A percentile compares a stretch with the other conserved stretches of the same genome.
phyloP scores from a whole-genome alignment of 2,797 vertebrate genomes.

The Gallirallus australis region DNA sequence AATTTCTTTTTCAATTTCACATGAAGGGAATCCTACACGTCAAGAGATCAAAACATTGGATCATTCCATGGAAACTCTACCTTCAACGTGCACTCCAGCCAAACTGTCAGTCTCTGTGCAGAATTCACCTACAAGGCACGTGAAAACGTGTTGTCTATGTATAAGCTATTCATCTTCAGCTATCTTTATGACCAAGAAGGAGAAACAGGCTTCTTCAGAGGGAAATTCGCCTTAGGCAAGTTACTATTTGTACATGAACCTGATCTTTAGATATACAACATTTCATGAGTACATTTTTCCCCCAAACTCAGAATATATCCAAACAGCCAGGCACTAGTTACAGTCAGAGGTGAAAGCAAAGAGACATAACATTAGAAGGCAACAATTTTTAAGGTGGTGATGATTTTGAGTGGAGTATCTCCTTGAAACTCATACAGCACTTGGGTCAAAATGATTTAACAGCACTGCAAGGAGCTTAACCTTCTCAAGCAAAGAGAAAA shows the following conservation, averaged over 20 bases:
- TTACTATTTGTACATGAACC: neutral
- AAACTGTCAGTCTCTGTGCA: neutral
- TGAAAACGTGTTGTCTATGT: neutral
- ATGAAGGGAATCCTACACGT: neutral
- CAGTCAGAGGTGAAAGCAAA: neutral
- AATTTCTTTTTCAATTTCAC: neutral
- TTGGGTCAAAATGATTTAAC: slow-evolving; percentile 40
- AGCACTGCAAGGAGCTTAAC: neutral
- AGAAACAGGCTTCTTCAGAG: neutral
- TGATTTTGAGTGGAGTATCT: neutral
- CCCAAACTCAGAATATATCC: neutral
- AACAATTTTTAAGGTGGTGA: neutral
- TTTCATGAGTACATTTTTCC: neutral
- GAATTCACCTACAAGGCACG: neutral
- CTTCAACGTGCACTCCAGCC: neutral
- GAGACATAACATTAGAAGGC: neutral
- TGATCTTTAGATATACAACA: neutral
- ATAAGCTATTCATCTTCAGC: neutral
- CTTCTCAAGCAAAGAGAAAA: slow-evolving; percentile 7
- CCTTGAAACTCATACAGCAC: neutral
- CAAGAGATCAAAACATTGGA: neutral
- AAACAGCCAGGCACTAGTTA: neutral
- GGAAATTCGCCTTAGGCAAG: neutral
- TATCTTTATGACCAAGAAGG: neutral
- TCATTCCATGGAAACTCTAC: neutral